Evolutionary conservation across 2,797 vertebrate genomes (phyloP).

Genomic region (Anniella stebbinsi): DNA sequence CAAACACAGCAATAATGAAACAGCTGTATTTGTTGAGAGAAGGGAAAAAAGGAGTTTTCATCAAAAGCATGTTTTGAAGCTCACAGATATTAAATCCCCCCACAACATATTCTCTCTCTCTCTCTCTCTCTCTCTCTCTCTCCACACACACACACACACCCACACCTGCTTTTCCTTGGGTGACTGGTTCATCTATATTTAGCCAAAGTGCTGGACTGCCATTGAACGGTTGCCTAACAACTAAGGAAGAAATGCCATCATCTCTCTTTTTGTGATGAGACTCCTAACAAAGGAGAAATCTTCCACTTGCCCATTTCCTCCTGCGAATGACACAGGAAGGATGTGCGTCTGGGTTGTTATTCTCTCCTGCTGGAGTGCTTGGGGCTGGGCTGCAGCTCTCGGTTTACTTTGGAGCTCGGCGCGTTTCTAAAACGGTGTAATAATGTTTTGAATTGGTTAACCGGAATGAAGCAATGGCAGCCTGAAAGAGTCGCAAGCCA

Average conservation of each 20-base stretch:
- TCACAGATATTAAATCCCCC: not conserved
- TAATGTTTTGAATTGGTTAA: conserved; percentile 39
- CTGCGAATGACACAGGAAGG: not conserved
- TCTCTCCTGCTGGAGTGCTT: conserved; percentile 4
- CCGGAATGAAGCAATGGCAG: conserved; percentile 5
- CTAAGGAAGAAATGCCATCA: not conserved
- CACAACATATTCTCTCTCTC: not conserved
- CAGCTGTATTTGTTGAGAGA: not conserved
- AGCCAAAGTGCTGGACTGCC: not conserved
- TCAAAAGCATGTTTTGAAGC: conserved; percentile 34
- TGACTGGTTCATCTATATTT: conserved; percentile 22
- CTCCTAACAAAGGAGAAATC: conserved; percentile 21
- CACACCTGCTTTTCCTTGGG: not conserved
- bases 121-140: no score
- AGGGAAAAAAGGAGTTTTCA: conserved; percentile 29
- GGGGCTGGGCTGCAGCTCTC: conserved; percentile 17
- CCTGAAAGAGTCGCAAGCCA: conserved; percentile 14
- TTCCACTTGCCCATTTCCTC: not conserved
- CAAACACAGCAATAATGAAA: not conserved
- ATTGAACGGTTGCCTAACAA: not conserved
- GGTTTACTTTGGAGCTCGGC: not conserved
- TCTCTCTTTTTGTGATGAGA: not conserved
- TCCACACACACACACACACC: accelerated
- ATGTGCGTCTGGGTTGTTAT: not conserved
- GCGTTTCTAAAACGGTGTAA: conserved; percentile 23